Evolutionary conservation across 2,888 invertebrate genomes (phyloP).

Genomic region (Scelioninae gen. 1): DNA sequence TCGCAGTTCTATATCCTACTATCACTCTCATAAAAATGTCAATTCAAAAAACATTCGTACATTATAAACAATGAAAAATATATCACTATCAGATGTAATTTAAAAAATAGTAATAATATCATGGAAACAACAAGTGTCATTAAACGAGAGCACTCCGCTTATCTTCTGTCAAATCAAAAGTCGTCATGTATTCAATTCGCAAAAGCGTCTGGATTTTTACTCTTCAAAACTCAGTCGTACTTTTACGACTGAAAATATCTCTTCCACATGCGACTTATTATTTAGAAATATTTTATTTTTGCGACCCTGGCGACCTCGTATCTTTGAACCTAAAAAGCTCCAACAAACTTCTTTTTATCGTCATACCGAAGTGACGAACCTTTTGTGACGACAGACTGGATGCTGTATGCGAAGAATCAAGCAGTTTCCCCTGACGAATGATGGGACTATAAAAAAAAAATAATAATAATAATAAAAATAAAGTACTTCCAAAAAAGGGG

Average conservation of each 20-base stretch:
- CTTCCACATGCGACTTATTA: not conserved
- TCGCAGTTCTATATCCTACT: too few species aligned
- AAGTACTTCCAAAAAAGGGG: constrained; percentile 13
- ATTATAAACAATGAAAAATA: too few species aligned
- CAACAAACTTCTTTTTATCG: constrained; percentile 26
- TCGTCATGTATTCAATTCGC: constrained; percentile 8
- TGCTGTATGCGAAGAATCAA: constrained; percentile 13
- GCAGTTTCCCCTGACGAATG: constrained; percentile 25
- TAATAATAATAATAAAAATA: not conserved
- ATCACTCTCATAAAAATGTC: too few species aligned
- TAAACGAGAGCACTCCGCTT: not conserved
- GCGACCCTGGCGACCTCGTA: not conserved
- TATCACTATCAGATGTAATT: constrained; percentile 1
- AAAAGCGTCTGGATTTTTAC: not conserved
- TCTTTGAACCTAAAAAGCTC: constrained; percentile 17
- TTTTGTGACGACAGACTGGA: constrained; percentile 15
- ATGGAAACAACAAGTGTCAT: constrained; percentile 20
- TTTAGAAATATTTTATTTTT: constrained; percentile 23
- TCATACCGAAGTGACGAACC: constrained; percentile 17
- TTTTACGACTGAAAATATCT: not conserved
- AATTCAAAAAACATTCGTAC: too few species aligned
- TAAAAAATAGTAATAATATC: constrained; percentile 14
- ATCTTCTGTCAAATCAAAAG: constrained; percentile 5
- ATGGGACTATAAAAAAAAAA: constrained; percentile 12
- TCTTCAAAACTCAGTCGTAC: too few species aligned